Base-by-base conservation (phyloP, 2,888 invertebrate species). In the Mythimna ferrago region DNA sequence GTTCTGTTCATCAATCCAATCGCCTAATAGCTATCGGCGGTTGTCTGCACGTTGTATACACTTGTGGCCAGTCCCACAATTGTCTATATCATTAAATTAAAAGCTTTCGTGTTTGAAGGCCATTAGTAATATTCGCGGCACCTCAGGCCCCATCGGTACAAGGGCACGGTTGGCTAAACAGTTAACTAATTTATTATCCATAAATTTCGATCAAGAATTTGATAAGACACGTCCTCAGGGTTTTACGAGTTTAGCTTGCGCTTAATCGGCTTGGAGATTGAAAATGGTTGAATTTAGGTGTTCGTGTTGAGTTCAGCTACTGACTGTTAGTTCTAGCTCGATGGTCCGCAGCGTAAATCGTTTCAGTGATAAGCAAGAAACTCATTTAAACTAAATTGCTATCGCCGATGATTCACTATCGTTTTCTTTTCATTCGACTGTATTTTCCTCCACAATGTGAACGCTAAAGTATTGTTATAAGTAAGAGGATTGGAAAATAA, bases 61-160 rank as follows among this genome's bases (percentile, higher is more conserved):
- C 77, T 80, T 56, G 67, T 75, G 78, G 81, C 82, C 83, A 81
- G 87, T 80, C 81, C 82, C 82, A 80, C 85, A 87, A 90, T 89
- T 90, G 90, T 90, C 87, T 91, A 82, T 86, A 88, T 92, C 91
- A 92, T 92, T 91, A 93, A 92, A 93, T 93, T 93, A 93, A 94
- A 94, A 94, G 93, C 91, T 89, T 94, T 93, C 95, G 94, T 95
- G 95, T 91, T 92, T 82, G 82, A 83, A 81, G 86, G 89, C 89
- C 89, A 91, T 93, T 94, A 92, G 92, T 91, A 91, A 93, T 92
- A 92, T 92, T 92, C 86, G 90, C 89, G 87, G 89, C 91, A 90
- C 89, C 91, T 90, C 87, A 85, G 88, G 80, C 78, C 85, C 85
- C 85, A 86, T 88, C 88, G 82, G 83, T 89, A 90, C 89, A 90